Base-by-base conservation (phyloP, 2,797 vertebrate species). In the Syngnathus acus region DNA sequence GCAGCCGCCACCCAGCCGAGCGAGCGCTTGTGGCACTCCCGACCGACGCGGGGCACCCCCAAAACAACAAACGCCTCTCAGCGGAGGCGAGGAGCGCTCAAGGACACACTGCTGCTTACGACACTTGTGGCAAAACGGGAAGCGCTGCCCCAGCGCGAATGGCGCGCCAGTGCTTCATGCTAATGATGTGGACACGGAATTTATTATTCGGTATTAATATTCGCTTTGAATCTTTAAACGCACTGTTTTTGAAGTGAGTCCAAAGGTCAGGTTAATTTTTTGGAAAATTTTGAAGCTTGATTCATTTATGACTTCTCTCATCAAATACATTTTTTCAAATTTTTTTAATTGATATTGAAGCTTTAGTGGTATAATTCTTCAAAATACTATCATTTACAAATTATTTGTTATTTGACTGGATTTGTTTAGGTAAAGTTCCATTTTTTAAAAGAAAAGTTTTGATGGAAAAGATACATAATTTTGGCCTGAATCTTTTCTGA, bases 1-100 rank as follows among this genome's bases (percentile, higher is more conserved):
- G 87, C 71, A 8, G 50, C 65, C 83, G 75, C 74, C 74, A 60
- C 66, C 40, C 65, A 21, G 53, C 0, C 39, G 16, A 32, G 26
- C 26, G 26, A 32, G 21, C 23, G 4, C 37, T 13, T 3, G 7
- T 23, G 14, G 10, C 5, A 62, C n/a, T 5, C 40, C 38, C 39
- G 40, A 40, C 13, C 26, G 26, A 32, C 26, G 2, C 26, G 26
- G 26, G 7, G 4, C 59, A 1, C 17, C 38, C 65, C 61, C 54
- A 57, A 74, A 62, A 78, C 66, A 68, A 32, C 57, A 62, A 64
- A n/a, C 54, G 26, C 54, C 64, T 67, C 23, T 65, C 62, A 14
- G 70, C 72, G 70, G 71, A 69, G 69, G 2, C 40, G 57, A 50
- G 19, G 17, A 13, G 50, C 19, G 39, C 51, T 65, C 51, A 65